Base-by-base conservation (phyloP, 2,797 vertebrate genomes). In the Paedocypris micromegethes region DNA sequence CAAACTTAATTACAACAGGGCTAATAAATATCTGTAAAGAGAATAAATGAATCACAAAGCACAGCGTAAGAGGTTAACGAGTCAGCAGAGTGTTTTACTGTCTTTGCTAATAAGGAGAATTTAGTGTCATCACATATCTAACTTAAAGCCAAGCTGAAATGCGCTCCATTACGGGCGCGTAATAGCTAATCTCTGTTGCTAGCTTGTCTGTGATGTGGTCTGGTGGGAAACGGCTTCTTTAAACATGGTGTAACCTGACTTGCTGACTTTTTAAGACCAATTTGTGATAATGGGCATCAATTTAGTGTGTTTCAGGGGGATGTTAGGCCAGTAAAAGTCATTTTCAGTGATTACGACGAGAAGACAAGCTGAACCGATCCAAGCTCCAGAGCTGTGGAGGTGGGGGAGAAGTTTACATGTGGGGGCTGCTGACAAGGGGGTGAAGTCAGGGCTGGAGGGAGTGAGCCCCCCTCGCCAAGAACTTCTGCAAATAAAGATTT, bases 401-500 rank as follows among this genome's bases (percentile, higher is more conserved):
- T 81, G 81, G 84, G 86, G 82, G 74, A 78, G 83, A 80, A 68
- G 82, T 79, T 82, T 79, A 72, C 48, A 80, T 86, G 86, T 85
- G 81, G 68, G 78, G 85, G 54, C 50, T 58, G 64, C 55, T 80
- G 65, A 67, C 55, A 83, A 80, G 82, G 85, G 82, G 73, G 77
- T 84, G 82, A 68, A 82, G 79, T 81, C 77, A 72, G 50, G 79
- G 86, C 87, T 86, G 82, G 68, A 78, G 86, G 82, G 79, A 77
- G 67, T 60, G 58, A 66, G 57, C 57, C 50, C 59, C 77, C 81
- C 78, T 70, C 70, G 50, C 66, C 9, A 68, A 82, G 82, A 79
- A 82, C 72, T 81, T 83, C 76, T 77, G 81, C 83, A 89, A 89
- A 87, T 81, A 86, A 78, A 79, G 80, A 68, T 49, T 66, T n/a